Evolutionary conservation across 2,113 vertebrate species (phyloP), one percentile per base, ranked within the genome.

Genomic region (Bucco capensis): DNA sequence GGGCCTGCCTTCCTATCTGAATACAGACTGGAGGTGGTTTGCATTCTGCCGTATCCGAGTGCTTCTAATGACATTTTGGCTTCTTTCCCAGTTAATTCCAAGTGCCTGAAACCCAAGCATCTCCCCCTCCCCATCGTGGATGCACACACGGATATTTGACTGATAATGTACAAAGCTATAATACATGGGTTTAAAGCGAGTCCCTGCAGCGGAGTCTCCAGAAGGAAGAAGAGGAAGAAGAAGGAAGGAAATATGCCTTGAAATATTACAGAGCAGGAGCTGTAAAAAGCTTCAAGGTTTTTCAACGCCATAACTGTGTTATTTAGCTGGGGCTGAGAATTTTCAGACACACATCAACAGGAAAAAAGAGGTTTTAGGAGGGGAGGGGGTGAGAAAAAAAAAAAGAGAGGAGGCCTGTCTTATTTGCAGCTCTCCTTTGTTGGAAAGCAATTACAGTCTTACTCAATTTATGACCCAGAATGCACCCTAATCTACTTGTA

Each of bases 401-500:
- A 30, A 71, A 15, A 91, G 57, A 95, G 92, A 89, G 70, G 86
- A 87, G 47, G 94, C 87, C 91, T 91, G 92, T 96, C 89, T 67
- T 94, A 94, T 97, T 93, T 95, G 91, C 89, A 96, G 95, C 90
- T 96, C 95, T 96, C 75, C 89, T 97, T 97, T 96, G 94, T 96
- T 93, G 83, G 93, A 95, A 97, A 96, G 91, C 96, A 97, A 97
- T 97, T 97, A 97, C 86, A 96, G 95, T 70, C 85, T 97, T 95
- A 97, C 95, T 96, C 96, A 94, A 93, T 97, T 97, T 96, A 96
- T 97, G 96, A 96, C 94, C 96, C 94, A 96, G 92, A 97, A 96
- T 95, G 92, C 75, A 96, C 97, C 88, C 94, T 96, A 96, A 96
- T 97, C 95, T 95, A 95, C 91, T 96, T 95, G 89, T 95, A 97